A percentile compares a stretch with the other conserved stretches of the same genome.
Conservation (phyloP, 2,797 vertebrate genomes). For the Aeoliscus strigatus region DNA sequence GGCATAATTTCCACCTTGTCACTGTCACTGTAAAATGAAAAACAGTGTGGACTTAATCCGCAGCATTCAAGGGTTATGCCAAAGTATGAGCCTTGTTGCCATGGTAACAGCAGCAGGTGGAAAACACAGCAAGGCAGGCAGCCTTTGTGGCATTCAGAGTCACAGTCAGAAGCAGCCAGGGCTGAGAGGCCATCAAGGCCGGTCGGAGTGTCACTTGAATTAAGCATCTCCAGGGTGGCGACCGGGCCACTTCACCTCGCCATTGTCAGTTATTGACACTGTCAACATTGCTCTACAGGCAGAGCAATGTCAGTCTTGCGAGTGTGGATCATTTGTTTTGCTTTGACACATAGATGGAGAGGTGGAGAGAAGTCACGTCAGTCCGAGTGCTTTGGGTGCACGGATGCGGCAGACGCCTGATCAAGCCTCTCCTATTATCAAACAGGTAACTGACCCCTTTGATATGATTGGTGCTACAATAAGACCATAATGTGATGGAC, state of each 20-base stretch:
- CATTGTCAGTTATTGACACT: constrained; percentile 61
- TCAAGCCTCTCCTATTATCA: constrained; percentile 19
- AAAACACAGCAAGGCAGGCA: constrained; percentile 37
- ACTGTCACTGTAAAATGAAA: constrained; percentile 16
- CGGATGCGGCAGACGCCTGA: constrained; percentile 40
- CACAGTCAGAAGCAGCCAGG: constrained; percentile 49
- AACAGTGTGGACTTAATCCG: constrained; percentile 19
- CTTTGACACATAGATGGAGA: constrained; percentile 52
- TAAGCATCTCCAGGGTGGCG: constrained; percentile 29
- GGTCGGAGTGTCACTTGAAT: constrained; percentile 28
- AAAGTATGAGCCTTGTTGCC: constrained; percentile 43
- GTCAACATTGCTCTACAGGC: constrained; percentile 54
- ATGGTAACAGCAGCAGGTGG: constrained; percentile 63
- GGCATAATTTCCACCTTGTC: constrained; percentile 31
- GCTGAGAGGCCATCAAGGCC: constrained; percentile 36
- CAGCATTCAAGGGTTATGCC: constrained; percentile 44
- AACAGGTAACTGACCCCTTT: constrained; percentile 49
- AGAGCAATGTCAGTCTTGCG: constrained; percentile 3
- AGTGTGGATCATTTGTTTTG: constrained; percentile 52
- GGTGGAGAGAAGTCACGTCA: constrained; percentile 33
- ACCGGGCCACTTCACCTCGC: constrained; percentile 29
- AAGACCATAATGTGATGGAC: no score
- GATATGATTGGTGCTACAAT: no score
- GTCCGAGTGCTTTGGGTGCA: constrained; percentile 13
- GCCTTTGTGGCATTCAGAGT: constrained; percentile 20